Conservation (phyloP, 2,113 vertebrate species). For the Pluvianellus socialis region DNA sequence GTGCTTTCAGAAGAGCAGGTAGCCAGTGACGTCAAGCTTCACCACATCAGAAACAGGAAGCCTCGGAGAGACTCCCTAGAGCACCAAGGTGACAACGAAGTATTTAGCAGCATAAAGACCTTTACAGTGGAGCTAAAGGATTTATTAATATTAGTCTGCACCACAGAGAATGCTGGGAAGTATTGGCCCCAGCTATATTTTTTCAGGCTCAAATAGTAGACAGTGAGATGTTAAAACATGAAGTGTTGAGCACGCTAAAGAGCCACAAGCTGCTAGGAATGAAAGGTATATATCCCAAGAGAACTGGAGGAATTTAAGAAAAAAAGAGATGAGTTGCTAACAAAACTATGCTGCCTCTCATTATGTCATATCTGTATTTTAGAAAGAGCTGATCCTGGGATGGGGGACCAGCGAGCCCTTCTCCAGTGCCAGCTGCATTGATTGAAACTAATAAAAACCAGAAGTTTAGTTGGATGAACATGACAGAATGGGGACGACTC, state of each 20-base stretch:
- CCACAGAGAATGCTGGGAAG: conserved; percentile 16
- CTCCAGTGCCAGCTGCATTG: conserved; percentile 17
- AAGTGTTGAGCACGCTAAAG: conserved; percentile 39
- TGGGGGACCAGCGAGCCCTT: neutral
- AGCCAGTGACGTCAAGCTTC: neutral
- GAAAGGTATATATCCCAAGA: conserved; percentile 32
- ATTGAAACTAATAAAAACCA: conserved; percentile 55
- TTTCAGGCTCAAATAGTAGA: neutral
- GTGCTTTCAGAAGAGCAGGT: neutral
- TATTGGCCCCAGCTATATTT: conserved; percentile 36
- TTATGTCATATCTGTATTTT: conserved; percentile 20
- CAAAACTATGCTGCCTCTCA: neutral
- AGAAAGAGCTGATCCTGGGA: conserved; percentile 9
- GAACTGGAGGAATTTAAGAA: conserved; percentile 24
- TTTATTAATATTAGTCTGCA: conserved; percentile 24
- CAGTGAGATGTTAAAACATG: conserved; percentile 32
- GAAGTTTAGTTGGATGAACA: conserved; percentile 46
- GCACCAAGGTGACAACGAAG: neutral
- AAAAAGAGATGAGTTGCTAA: conserved; percentile 9
- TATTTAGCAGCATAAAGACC: conserved; percentile 27
- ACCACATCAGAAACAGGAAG: neutral
- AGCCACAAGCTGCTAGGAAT: conserved; percentile 19
- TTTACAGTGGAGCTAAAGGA: neutral
- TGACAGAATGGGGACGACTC: conserved; percentile 51
- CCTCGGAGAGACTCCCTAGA: neutral